Evolutionary conservation across 1,140 invertebrate species (phyloP), one percentile per base, ranked within the genome.

Genomic region (Belonocnema kinseyi): DNA sequence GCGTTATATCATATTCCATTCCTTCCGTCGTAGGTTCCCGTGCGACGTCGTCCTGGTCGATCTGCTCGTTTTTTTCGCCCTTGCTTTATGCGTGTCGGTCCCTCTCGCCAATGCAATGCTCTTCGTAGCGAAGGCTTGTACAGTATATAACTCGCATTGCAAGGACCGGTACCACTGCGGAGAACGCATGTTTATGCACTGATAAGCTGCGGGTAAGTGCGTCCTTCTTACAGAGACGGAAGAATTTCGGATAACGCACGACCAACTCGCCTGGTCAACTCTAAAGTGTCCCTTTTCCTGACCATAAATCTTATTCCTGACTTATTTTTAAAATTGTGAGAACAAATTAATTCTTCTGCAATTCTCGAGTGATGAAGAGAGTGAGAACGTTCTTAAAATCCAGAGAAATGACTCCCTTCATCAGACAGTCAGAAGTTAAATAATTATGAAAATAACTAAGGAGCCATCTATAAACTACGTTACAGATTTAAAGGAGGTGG

Each of bases 1-100:
- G 83, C 80, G 85, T 87, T 87, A 87, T 86, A 87, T 87, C 85
- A 87, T 87, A 86, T 86, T 85, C 86, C 82, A 85, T 82, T 83
- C 81, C 86, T 85, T 87, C 83, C 85, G 82, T 76, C 85, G 77
- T 84, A 75, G 66, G 78, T 84, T 83, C 80, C 77, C 74, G 11
- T 71, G 66, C 61, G 51, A 77, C 77, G 51, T 82, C 73, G 75
- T 74, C 72, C 53, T 75, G 54, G 61, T 83, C 71, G 56, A 70
- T 54, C 74, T 79, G 50, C 50, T 66, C 61, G 66, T 76, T 78
- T 70, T 79, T 74, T 46, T 46, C 72, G 72, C 76, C 58, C 75
- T 81, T 82, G 72, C 66, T 85, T 85, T 83, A 83, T 85, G 83
- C 82, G 79, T 80, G 77, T 75, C 77, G 78, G 74, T 77, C 75